Evolutionary conservation across 2,888 invertebrate genomes (phyloP), one percentile per base, ranked within the genome.

Genomic region (Ectemnius continuus): DNA sequence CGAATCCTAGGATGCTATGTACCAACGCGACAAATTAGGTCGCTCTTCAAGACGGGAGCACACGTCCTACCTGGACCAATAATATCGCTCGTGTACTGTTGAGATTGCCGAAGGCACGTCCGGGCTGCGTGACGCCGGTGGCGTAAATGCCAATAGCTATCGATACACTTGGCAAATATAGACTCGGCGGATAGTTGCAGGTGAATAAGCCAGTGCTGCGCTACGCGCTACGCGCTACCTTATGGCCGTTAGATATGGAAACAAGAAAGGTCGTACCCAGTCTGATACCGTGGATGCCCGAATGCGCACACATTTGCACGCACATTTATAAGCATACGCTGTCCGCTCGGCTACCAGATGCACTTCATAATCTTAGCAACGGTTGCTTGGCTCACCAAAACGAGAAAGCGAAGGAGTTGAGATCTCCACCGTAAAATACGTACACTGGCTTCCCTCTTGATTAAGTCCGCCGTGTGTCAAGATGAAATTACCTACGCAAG

Each of bases 71-170:
- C 61, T 72, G 64, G 73, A 66, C 70, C 78, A 78, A 76, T 78
- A 78, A 76, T 76, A 67, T 70, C 73, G 77, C 48, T 73, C 72
- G 61, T 69, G 69, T 65, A 77, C 67, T 46, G 70, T 60, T 60
- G 80, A 79, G 73, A 84, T 84, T 80, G 80, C 80, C 80, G 81
- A 78, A 81, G 80, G 81, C 81, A 81, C 79, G 78, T 76, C 78
- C 74, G 67, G 36, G 69, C 79, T 68, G 75, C 76, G 78, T 81
- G 77, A 72, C 76, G 74, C 75, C 77, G 84, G 79, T 79, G 77
- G 81, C 79, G 81, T 80, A 81, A 85, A 83, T 83, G 82, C 81
- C 85, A 79, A 85, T 85, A 80, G 76, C 65, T 79, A 84, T 84
- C 80, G 79, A 83, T 82, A 84, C 81, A 76, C 73, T 65, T 62